phyloP scores from a whole-genome alignment of 2,888 invertebrate genomes.

The Pandemis cinnamomeana region DNA sequence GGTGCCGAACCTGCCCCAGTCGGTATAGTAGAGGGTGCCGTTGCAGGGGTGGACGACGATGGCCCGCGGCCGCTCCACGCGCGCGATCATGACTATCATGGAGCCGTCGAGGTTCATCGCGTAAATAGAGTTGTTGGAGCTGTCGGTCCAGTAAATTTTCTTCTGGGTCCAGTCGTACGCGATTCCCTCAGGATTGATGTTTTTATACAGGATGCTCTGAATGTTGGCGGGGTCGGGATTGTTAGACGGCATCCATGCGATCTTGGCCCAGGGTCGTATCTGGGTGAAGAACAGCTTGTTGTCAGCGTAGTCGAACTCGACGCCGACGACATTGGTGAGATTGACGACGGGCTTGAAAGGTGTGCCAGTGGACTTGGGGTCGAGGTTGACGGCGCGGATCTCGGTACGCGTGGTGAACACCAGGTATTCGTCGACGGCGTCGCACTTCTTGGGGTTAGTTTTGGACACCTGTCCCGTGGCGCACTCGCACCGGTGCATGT shows the following conservation, averaged over 20 bases:
- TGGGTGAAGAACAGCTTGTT: constrained; percentile 96
- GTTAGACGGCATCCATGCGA: constrained; percentile 91
- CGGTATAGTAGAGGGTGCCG: constrained; percentile 97
- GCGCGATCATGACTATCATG: constrained; percentile 95
- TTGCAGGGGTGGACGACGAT: constrained; percentile 99
- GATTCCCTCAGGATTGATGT: constrained; percentile 96
- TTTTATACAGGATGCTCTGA: constrained; percentile 88
- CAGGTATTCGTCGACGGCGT: constrained; percentile 93
- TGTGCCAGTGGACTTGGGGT: constrained; percentile 90
- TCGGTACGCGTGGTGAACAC: constrained; percentile 98
- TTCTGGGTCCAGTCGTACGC: constrained; percentile 99
- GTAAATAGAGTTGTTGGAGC: constrained; percentile 96
- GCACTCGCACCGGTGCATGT: constrained; percentile 93
- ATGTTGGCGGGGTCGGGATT: constrained; percentile 86
- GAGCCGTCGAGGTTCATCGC: constrained; percentile 96
- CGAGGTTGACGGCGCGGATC: constrained; percentile 95
- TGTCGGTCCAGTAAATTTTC: constrained; percentile 99
- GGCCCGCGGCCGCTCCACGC: constrained; percentile 96
- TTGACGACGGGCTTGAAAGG: constrained; percentile 95
- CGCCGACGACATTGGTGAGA: constrained; percentile 96
- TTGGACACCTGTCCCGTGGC: constrained; percentile 91
- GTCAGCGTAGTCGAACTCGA: constrained; percentile 97
- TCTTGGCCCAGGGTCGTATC: constrained; percentile 95
- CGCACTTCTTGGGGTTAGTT: constrained; percentile 89
- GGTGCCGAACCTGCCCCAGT: constrained; percentile 97